Percentiles rank a stretch among this genome's conserved stretches.
These are phyloP conservation scores for Xerus rutilus DNA, from an alignment of 2,797 vertebrate species.

Conservation along the genomic window DNA sequence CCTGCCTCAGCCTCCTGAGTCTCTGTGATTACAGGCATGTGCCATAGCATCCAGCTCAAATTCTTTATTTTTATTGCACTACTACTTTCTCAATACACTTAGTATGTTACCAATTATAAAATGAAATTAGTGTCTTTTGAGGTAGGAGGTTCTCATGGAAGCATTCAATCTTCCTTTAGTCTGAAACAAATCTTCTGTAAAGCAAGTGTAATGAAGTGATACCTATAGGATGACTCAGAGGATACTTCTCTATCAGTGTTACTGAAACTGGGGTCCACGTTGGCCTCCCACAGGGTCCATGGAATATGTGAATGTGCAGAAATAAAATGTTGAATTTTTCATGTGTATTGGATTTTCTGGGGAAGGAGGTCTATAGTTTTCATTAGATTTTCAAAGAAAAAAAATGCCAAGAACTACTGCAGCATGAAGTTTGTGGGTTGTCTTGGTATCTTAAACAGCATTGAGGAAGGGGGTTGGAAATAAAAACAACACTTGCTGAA, in stretches of 20 bases:
- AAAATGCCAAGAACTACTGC: neutral
- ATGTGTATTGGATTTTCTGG: neutral
- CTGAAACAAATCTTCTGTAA: neutral
- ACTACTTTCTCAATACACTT: neutral
- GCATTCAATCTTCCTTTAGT: neutral
- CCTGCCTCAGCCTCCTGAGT: no score
- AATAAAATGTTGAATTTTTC: neutral
- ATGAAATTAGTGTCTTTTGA: neutral
- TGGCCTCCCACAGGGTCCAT: neutral
- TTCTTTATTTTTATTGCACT: neutral
- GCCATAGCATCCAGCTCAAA: neutral
- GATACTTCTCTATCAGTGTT: neutral
- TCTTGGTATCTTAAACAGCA: neutral
- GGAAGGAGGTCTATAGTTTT: neutral
- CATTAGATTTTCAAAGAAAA: constrained; percentile 9
- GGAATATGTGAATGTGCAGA: neutral
- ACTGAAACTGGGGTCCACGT: neutral
- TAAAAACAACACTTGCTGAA: neutral
- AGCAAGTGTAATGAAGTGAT: neutral
- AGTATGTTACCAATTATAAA: neutral
- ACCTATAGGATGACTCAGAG: neutral
- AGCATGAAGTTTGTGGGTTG: neutral
- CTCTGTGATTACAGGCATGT: no score
- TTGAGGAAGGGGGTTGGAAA: neutral
- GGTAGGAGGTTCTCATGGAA: neutral